Evolutionary conservation across 2,888 invertebrate genomes (phyloP).

Genomic region (Augiades crinisus): DNA sequence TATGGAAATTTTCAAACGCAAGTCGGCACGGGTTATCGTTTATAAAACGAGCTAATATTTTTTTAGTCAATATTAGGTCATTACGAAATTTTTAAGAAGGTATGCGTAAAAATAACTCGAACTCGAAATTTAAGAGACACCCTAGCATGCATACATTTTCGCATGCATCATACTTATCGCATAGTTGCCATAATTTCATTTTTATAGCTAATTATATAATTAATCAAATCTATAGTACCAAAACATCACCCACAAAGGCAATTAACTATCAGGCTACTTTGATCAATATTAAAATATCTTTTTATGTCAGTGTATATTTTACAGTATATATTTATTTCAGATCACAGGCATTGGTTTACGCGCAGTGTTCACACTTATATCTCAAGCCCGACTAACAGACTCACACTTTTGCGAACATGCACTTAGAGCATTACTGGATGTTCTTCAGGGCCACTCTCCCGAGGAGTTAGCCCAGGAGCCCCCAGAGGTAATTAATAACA

Average conservation of each 20-base stretch:
- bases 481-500: conserved; percentile 77
- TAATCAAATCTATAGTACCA: no score
- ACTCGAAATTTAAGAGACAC: neutral
- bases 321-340: no score
- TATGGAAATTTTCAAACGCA: conserved; percentile 9
- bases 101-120: conserved; percentile 6
- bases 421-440: conserved; percentile 92
- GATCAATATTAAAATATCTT: no score
- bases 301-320: no score
- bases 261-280: no score
- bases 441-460: conserved; percentile 93
- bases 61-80: neutral
- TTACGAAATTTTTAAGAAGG: neutral
- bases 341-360: conserved; percentile 91
- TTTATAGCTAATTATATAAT: no score
- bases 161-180: no score
- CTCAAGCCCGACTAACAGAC: conserved; percentile 91
- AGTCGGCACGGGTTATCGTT: conserved; percentile 9
- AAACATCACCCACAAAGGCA: no score
- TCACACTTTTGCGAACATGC: conserved; percentile 94
- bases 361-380: conserved; percentile 95
- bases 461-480: conserved; percentile 93
- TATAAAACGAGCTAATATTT: conserved; percentile 1
- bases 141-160: no score
- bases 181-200: no score